phyloP scores from a whole-genome alignment of 2,888 invertebrate genomes.

The Patella ulyssiponensis region DNA sequence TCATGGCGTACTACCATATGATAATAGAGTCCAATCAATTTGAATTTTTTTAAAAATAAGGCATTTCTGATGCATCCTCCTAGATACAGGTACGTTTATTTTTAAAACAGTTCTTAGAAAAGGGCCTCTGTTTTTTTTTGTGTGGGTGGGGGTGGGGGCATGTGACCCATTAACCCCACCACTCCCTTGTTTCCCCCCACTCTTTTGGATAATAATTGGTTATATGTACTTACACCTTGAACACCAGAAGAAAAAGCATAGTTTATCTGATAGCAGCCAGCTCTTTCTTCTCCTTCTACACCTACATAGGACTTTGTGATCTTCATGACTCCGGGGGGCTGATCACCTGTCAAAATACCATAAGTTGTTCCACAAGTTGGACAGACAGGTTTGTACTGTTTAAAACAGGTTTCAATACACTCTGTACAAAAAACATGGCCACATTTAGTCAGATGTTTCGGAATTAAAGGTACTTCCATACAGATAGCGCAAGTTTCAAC shows the following conservation, averaged over 20 bases:
- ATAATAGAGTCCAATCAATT: too few species aligned
- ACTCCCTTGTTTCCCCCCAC: too few species aligned
- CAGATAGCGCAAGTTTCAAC: constrained; percentile 53
- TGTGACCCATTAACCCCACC: too few species aligned
- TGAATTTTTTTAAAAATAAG: too few species aligned
- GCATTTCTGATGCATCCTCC: too few species aligned
- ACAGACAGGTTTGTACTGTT: constrained; percentile 52
- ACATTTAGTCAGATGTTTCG: constrained; percentile 45
- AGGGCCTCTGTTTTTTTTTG: too few species aligned
- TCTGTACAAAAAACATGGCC: constrained; percentile 56
- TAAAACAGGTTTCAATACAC: constrained; percentile 56
- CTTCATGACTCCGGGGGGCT: constrained; percentile 59
- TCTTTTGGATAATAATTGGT: too few species aligned
- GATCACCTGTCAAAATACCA: constrained; percentile 55
- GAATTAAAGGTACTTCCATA: constrained; percentile 38
- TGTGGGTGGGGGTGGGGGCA: neutral
- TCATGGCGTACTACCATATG: too few species aligned
- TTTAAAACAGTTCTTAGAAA: too few species aligned
- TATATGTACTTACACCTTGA: constrained; percentile 46
- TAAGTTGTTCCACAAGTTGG: constrained; percentile 59
- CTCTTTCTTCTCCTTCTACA: constrained; percentile 40
- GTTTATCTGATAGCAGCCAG: constrained; percentile 45
- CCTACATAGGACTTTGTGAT: constrained; percentile 1
- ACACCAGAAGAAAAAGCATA: constrained; percentile 66
- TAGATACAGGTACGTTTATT: too few species aligned